Conservation (phyloP, 2,113 vertebrate genomes). For the Solea solea region DNA sequence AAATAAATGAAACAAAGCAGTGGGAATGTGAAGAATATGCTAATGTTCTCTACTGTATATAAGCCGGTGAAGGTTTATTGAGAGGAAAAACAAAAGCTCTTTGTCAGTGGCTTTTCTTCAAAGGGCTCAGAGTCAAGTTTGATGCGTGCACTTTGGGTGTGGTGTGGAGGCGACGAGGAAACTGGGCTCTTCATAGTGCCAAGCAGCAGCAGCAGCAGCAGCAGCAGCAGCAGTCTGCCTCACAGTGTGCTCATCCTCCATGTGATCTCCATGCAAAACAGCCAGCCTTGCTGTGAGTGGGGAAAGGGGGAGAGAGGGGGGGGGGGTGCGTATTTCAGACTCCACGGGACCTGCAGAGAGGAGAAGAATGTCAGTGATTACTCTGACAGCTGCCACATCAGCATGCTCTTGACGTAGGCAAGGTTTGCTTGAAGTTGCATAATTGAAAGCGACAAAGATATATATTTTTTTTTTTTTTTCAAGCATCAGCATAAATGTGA, state of each 20-base stretch:
- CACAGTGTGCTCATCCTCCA: background rate
- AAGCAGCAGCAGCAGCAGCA: constrained; percentile 6
- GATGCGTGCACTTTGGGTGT: constrained; percentile 7
- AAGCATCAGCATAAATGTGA: constrained; percentile 6
- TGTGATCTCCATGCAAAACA: constrained; percentile 2
- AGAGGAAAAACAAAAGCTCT: constrained; percentile 49
- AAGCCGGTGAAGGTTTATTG: constrained; percentile 24
- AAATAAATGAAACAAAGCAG: constrained; percentile 13
- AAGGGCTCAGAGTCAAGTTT: constrained; percentile 16
- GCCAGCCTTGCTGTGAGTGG: background rate
- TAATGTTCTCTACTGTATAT: constrained; percentile 20
- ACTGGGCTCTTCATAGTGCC: constrained; percentile 5
- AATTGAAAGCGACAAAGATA: constrained; percentile 11
- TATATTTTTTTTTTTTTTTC: background rate
- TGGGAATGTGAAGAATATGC: constrained; percentile 32
- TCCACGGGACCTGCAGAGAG: constrained; percentile 5
- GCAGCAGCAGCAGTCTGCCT: constrained; percentile 2
- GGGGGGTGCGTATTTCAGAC: too few species aligned
- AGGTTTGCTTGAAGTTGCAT: constrained; percentile 17
- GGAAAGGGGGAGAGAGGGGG: background rate
- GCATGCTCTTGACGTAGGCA: background rate
- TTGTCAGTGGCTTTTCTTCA: constrained; percentile 25
- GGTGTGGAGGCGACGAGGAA: constrained; percentile 20
- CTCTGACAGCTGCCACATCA: constrained; percentile 8
- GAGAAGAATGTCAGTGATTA: constrained; percentile 17